Evolutionary conservation across 64 coral and sea anemone genomes (phyloP), one percentile per base, ranked within the genome.

Genomic region (Actinia equina): DNA sequence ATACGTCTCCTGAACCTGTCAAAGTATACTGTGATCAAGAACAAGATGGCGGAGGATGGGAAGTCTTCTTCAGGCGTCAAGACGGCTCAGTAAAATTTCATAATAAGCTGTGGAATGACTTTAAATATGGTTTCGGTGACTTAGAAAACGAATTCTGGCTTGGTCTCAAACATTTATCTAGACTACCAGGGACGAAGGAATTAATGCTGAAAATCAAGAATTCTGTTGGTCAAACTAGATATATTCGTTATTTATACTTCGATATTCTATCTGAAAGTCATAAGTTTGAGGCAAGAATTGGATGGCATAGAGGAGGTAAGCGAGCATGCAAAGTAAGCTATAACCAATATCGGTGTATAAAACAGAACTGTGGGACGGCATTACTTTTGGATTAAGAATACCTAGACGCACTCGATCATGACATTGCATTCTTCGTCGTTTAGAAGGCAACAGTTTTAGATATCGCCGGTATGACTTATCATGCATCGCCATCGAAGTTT

Each of bases 31-130:
- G 83, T 43, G 83, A 85, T 56, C 83, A 85, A 85, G 55, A 85
- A 59, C 26, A 85, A 85, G 59, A 63, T 85, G 83, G 83, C 26
- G 83, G 83, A 12, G 83, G 83, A 25, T 85, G 83, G 83, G 83
- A 85, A 43, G 83, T 85, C 12, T 43, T 85, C 59, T 54, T 85
- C 17, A 59, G 59, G 41, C 83, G 83, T 37, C 41, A 59, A 30
- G 83, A 85, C 41, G 83, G 83, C 41, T 85, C 83, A 12, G 16
- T 85, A 6, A 85, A 13, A 7, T 85, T 85, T 37, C 54, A 85
- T 20, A 3, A 85, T 25, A 85, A 85, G 23, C 17, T 17, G 17
- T 85, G 83, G 83, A 25, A 59, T 58, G 83, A 85, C 17, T 85
- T 57, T 44, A 59, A 85, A 54, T 3, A 27, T 15, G 53, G 52